Base-by-base conservation (phyloP, 2,113 vertebrate species). In the Hypomesus transpacificus region DNA sequence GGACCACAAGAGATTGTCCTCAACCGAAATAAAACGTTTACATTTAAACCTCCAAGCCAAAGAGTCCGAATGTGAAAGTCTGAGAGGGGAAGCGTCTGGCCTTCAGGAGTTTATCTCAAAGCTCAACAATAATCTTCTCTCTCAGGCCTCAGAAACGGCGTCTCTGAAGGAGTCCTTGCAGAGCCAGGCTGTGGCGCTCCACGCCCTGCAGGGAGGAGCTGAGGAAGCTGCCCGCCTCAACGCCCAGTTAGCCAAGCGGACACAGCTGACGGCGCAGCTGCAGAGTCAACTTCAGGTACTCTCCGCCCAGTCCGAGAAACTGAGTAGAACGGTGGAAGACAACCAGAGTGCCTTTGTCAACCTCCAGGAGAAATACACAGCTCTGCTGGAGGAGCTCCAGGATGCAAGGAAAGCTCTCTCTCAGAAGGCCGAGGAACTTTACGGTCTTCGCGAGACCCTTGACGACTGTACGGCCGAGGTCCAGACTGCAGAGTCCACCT, bases 341-440 rank as follows among this genome's bases (percentile, higher is more conserved):
- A 91, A 85, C 1, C 88, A 90, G 61, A 83, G 83, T 78, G 89
- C 92, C 78, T 90, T 94, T 68, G 86, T 71, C 51, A 87, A 89
- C 84, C 90, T 95, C 2, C 92, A 93, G 66, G 90, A 93, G 56
- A 91, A 93, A 80, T 87, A 86, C 53, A 86, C 90, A 65, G 56
- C 71, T 0, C 84, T 89, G 16, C 68, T 84, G 2, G 82, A 94
- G 63, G 85, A 90, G 56, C 76, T 83, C 28, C 85, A 82, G 2
- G 86, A 91, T 16, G 46, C 87, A 21, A 84, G 77, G 0, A 31
- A 26, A 31, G 75, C 85, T 14, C 82, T 95, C 16, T 84, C 63
- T 59, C 73, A 86, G 61, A 92, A 86, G 46, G 79, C 88, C 0
- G 90, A 83, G 0, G 85, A 93, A 69, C 84, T 90, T 64, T 78